phyloP scores from a whole-genome alignment of 2,113 vertebrate genomes.

The Dromas ardeola region DNA sequence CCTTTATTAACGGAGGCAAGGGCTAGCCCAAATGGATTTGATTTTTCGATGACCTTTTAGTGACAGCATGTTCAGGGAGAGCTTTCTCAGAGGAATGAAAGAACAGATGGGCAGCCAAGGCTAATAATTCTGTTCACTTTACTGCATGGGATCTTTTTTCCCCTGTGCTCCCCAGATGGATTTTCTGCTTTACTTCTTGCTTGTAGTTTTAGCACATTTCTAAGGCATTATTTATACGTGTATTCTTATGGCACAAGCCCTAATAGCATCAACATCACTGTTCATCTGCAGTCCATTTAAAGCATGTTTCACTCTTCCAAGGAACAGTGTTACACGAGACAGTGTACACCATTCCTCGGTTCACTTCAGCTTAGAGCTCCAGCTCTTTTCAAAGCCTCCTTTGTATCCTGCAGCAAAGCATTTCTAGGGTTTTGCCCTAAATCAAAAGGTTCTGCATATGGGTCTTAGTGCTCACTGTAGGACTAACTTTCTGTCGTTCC shows the following conservation, averaged over 20 bases:
- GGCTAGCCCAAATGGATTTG: background rate
- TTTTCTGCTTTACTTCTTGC: background rate
- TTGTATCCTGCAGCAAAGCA: background rate
- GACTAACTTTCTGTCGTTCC: background rate
- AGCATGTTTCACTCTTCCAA: background rate
- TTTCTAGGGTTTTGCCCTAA: background rate
- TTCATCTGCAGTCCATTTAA: background rate
- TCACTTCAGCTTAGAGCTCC: background rate
- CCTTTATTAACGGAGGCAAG: background rate
- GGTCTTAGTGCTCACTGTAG: background rate
- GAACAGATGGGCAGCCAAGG: conserved; percentile 17
- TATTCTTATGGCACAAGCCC: background rate
- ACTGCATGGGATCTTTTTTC: background rate
- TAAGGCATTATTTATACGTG: background rate
- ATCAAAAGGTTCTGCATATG: background rate
- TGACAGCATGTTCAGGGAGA: background rate
- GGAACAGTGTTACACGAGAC: accelerated
- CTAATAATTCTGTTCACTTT: background rate
- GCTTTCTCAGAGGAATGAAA: conserved; percentile 2
- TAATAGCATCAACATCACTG: background rate
- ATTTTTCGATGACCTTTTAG: conserved; percentile 13
- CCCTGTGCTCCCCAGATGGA: background rate
- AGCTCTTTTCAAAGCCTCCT: background rate
- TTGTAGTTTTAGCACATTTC: background rate
- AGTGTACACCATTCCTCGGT: background rate